A percentile compares a stretch with the other conserved stretches of the same genome.
phyloP scores from a whole-genome alignment of 2,797 vertebrate species.

The Morelia viridis region DNA sequence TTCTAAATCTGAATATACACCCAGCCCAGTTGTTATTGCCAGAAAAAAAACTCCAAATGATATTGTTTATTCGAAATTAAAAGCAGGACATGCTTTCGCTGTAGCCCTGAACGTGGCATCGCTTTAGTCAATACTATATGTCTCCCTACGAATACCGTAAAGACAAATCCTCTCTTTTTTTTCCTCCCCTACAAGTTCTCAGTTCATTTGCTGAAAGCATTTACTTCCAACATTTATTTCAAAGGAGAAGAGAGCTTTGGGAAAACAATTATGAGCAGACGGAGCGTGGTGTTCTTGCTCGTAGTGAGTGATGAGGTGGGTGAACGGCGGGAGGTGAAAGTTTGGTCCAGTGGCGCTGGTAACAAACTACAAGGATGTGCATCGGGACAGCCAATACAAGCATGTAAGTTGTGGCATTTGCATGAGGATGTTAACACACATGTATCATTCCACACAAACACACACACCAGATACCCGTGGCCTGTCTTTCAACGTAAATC shows the following conservation, averaged over 20 bases:
- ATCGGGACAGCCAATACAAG: not conserved
- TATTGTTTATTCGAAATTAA: slow-evolving; percentile 5
- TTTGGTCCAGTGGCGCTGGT: not conserved
- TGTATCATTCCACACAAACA: not conserved
- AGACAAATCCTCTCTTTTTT: not conserved
- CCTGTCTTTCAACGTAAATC: not conserved
- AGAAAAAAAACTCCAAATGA: not conserved
- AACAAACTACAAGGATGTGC: not conserved
- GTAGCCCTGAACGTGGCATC: not conserved
- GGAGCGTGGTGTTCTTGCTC: not conserved
- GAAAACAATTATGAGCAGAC: not conserved
- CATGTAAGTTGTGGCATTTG: not conserved
- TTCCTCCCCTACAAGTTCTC: not conserved
- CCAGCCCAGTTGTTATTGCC: not conserved
- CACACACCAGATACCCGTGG: not conserved
- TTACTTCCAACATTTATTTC: not conserved
- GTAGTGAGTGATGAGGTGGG: not conserved
- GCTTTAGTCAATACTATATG: not conserved
- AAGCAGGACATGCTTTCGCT: not conserved
- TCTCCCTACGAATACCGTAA: not conserved
- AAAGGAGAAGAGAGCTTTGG: not conserved
- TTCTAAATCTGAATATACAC: not conserved
- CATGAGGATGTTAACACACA: not conserved
- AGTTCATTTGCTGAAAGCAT: not conserved
- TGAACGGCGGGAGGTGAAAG: not conserved